These are phyloP conservation scores for Thymallus thymallus DNA, from an alignment of 2,113 vertebrate genomes.

Conservation along the genomic window DNA sequence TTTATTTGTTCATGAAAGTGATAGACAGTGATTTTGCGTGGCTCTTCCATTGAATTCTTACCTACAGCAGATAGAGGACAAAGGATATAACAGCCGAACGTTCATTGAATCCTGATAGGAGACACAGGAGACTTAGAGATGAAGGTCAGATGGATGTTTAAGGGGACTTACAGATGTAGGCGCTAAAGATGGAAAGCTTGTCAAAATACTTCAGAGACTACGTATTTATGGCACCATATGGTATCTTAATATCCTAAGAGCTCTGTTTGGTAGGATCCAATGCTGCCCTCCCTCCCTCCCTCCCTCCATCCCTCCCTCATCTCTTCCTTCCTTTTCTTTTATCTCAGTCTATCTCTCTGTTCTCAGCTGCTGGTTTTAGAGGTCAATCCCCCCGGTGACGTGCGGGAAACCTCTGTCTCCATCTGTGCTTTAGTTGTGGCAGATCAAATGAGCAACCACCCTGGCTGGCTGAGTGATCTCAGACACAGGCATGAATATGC, in stretches of 20 bases:
- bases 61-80: conserved; percentile 27
- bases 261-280: conserved; percentile 43
- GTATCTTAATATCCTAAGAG: conserved; percentile 57
- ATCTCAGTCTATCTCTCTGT: conserved; percentile 47
- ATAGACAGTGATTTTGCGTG: conserved; percentile 41
- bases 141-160: conserved; percentile 61
- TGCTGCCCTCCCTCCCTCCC: conserved; percentile 53
- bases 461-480: conserved; percentile 57
- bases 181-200: conserved; percentile 67
- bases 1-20: conserved; percentile 50
- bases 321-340: conserved; percentile 33
- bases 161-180: conserved; percentile 63
- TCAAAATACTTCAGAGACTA: conserved; percentile 67
- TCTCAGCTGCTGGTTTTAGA: conserved; percentile 56
- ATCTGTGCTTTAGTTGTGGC: conserved; percentile 54
- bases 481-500: conserved; percentile 56
- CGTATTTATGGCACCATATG: conserved; percentile 72
- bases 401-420: conserved; percentile 51
- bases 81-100: conserved; percentile 35
- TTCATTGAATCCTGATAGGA: conserved; percentile 32
- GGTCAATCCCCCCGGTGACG: conserved; percentile 66
- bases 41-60: conserved; percentile 18
- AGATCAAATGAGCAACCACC: conserved; percentile 65
- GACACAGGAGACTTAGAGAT: conserved; percentile 50
- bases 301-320: conserved; percentile 57